A percentile compares a stretch with the other conserved stretches of the same genome.
These are phyloP conservation scores for Oplegnathus fasciatus DNA, from an alignment of 2,113 vertebrate genomes.

Conservation along the genomic window DNA sequence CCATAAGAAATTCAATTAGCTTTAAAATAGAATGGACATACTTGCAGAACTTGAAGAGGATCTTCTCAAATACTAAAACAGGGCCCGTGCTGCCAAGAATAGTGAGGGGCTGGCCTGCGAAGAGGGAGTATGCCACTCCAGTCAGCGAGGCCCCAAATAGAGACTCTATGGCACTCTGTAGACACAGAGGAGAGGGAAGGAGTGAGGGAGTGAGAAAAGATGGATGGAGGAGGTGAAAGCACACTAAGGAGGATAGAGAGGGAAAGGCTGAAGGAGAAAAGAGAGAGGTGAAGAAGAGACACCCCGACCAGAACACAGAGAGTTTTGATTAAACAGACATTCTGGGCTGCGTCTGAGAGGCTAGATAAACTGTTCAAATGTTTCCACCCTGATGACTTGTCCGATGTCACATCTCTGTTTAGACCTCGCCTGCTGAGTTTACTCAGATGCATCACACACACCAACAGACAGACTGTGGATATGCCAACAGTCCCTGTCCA, in stretches of 20 bases:
- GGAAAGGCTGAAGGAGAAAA: conserved; percentile 61
- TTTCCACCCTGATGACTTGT: conserved; percentile 58
- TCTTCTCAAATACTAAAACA: conserved; percentile 97
- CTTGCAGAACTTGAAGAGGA: conserved; percentile 97
- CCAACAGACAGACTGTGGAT: conserved; percentile 55
- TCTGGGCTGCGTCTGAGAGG: conserved; percentile 25
- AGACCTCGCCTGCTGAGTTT: conserved; percentile 47
- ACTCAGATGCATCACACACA: conserved; percentile 65
- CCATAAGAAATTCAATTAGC: background rate
- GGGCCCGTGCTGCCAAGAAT: conserved; percentile 97
- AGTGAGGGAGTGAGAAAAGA: conserved; percentile 46
- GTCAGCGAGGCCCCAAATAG: conserved; percentile 89
- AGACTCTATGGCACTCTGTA: conserved; percentile 86
- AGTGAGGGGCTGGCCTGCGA: conserved; percentile 96
- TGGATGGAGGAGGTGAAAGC: conserved; percentile 24
- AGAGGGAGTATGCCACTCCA: conserved; percentile 95
- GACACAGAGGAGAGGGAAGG: conserved; percentile 59
- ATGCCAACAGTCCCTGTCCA: conserved; percentile 50
- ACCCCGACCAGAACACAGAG: conserved; percentile 23
- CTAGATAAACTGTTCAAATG: conserved; percentile 48
- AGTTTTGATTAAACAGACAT: conserved; percentile 56
- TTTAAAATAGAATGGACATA: conserved; percentile 74
- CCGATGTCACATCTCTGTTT: conserved; percentile 43
- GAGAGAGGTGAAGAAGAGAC: conserved; percentile 33
- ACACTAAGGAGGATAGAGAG: conserved; percentile 22